Percentiles rank a stretch among this genome's conserved stretches.
Evolutionary conservation across 2,888 invertebrate genomes (phyloP).

Genomic region (Clitarchus hookeri): DNA sequence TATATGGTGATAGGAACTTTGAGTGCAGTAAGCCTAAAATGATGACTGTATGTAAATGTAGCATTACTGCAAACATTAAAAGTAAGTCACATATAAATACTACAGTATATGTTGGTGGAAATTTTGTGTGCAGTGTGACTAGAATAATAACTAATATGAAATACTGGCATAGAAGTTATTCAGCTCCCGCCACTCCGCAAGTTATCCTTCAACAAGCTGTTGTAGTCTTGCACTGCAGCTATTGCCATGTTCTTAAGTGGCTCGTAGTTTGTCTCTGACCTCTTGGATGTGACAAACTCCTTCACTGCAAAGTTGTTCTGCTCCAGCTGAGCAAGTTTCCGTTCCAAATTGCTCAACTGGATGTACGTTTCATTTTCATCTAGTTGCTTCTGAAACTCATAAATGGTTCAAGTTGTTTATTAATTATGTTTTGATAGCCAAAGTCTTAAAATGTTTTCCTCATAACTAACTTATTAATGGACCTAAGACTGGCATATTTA

Average conservation of each 20-base stretch:
- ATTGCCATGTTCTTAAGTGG: constrained; percentile 65
- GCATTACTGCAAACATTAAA: too few species aligned
- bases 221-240: constrained; percentile 60
- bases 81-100: too few species aligned
- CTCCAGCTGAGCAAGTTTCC: constrained; percentile 69
- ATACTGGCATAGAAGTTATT: not conserved
- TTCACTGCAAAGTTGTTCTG: constrained; percentile 69
- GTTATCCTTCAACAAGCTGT: constrained; percentile 59
- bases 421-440: too few species aligned
- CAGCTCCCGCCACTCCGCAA: constrained; percentile 33
- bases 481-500: too few species aligned
- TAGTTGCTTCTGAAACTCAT: constrained; percentile 60
- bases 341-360: constrained; percentile 71
- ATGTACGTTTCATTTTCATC: constrained; percentile 73
- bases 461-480: too few species aligned
- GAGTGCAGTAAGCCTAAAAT: too few species aligned
- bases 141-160: not conserved
- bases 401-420: not conserved
- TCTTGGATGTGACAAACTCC: constrained; percentile 70
- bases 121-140: too few species aligned
- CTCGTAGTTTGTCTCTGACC: constrained; percentile 69
- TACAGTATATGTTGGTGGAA: too few species aligned
- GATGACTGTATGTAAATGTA: too few species aligned
- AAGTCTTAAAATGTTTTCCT: too few species aligned
- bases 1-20: too few species aligned